A percentile compares a stretch with the other conserved stretches of the same genome.
phyloP scores from a whole-genome alignment of 92 coral and sea anemone species.

The Phenganax subtilis region DNA sequence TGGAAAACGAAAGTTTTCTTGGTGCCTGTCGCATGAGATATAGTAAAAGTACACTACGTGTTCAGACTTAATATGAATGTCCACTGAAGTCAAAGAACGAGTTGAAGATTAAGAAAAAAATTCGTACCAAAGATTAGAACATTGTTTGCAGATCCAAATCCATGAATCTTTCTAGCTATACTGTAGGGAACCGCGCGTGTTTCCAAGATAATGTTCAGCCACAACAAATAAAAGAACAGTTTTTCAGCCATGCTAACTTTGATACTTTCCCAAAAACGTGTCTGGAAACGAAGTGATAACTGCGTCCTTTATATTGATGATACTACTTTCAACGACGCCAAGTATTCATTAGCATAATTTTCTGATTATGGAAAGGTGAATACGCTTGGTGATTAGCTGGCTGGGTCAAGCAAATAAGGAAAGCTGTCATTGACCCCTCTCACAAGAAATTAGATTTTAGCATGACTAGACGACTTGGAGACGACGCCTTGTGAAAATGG shows the following conservation, averaged over 20 bases:
- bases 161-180: neutral
- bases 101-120: neutral
- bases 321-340: conserved; percentile 34
- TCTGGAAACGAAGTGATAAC: neutral
- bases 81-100: neutral
- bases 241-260: neutral
- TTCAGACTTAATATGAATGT: too few relatives aligned
- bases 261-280: neutral
- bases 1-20: too few relatives aligned
- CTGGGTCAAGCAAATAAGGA: conserved; percentile 22
- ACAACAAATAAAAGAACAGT: neutral
- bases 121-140: conserved; percentile 39
- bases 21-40: too few relatives aligned
- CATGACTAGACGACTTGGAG: neutral
- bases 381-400: conserved; percentile 6
- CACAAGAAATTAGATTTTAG: neutral
- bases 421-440: neutral
- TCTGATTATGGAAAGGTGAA: conserved; percentile 29
- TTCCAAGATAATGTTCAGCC: neutral
- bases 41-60: too few relatives aligned
- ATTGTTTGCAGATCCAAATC: conserved; percentile 38
- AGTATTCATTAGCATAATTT: conserved; percentile 37
- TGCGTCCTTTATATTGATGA: conserved; percentile 26
- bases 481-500: conserved; percentile 4
- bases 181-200: conserved; percentile 1